Base-by-base conservation (phyloP, 2,797 vertebrate species). In the Steatocranus sp. region DNA sequence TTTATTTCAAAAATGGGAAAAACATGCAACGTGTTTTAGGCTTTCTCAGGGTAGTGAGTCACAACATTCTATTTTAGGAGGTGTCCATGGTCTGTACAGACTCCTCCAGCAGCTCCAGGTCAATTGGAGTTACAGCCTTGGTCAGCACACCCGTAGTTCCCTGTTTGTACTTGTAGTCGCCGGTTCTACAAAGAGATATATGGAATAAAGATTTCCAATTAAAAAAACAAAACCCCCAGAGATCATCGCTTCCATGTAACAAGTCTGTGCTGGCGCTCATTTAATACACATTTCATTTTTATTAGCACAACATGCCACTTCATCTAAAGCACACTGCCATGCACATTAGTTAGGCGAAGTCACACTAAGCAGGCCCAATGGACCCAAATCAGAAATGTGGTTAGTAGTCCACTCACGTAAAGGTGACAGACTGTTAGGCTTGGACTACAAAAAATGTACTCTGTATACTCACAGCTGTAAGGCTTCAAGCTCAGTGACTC, bases 21-120 rank as follows among this genome's bases (percentile, higher is more conserved):
- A 85, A 92, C 84, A 89, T 70, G 63, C 46, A 1, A 51, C 6
- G 18, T 80, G 41, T 73, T 41, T 82, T 58, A 53, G 76, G 80
- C 46, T 56, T 50, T 77, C 3, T 56, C 25, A 70, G 14, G 38
- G 8, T 34, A n/a, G 38, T 25, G 10, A 54, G 41, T 25, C 46
- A 76, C 20, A 86, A 23, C 6, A 6, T 7, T 11, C 41, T 12
- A 51, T 51, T 90, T 97, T 97, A 99, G 81, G 98, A 99, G 0
- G 97, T 99, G 85, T 99, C 98, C 98, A 99, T 99, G 1, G 98
- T 99, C 53, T 98, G 98, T 20, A 99, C 95, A 0, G 86, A 96
- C 86, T 99, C 98, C 53, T 98, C 98, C 87, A 98, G 82, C 88
- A 98, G 92, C 84, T 99, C 98, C 3, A 99, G 85, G 7, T 96